These are phyloP conservation scores for Spea multiplicata DNA, from an alignment of 2,113 vertebrate species.

Conservation along the genomic window DNA sequence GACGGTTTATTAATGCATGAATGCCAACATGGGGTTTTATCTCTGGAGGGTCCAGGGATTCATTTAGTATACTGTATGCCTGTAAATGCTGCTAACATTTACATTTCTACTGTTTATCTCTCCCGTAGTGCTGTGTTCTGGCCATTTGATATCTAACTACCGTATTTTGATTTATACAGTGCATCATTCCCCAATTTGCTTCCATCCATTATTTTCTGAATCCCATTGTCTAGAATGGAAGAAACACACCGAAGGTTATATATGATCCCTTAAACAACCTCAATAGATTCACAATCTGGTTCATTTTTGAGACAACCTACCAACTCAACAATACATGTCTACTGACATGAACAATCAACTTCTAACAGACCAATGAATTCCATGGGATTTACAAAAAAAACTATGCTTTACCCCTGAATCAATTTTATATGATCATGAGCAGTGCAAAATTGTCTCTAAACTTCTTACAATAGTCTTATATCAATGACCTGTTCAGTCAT, in stretches of 20 bases:
- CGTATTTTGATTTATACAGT: conserved; percentile 17
- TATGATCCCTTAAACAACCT: too few relatives aligned
- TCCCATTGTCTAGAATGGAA: not conserved
- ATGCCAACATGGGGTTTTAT: conserved; percentile 32
- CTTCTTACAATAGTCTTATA: too few relatives aligned
- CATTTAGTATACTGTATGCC: conserved; percentile 39
- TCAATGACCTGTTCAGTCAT: too few relatives aligned
- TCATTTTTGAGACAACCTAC: too few relatives aligned
- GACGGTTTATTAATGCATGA: conserved; percentile 41
- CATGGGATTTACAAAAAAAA: too few relatives aligned
- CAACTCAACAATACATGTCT: too few relatives aligned
- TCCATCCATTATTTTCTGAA: conserved; percentile 8
- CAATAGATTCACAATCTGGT: too few relatives aligned
- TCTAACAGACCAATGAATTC: too few relatives aligned
- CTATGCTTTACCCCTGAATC: too few relatives aligned
- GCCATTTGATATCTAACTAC: conserved; percentile 19
- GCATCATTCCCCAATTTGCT: conserved; percentile 17
- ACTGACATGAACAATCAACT: too few relatives aligned
- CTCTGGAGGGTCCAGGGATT: conserved; percentile 18
- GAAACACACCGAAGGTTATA: not conserved
- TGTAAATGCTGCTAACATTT: conserved; percentile 43
- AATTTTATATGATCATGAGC: too few relatives aligned
- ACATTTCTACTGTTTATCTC: conserved; percentile 32
- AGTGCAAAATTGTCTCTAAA: too few relatives aligned
- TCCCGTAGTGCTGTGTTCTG: conserved; percentile 23